Base-by-base conservation (phyloP, 2,797 vertebrate genomes). In the Cuniculus paca region DNA sequence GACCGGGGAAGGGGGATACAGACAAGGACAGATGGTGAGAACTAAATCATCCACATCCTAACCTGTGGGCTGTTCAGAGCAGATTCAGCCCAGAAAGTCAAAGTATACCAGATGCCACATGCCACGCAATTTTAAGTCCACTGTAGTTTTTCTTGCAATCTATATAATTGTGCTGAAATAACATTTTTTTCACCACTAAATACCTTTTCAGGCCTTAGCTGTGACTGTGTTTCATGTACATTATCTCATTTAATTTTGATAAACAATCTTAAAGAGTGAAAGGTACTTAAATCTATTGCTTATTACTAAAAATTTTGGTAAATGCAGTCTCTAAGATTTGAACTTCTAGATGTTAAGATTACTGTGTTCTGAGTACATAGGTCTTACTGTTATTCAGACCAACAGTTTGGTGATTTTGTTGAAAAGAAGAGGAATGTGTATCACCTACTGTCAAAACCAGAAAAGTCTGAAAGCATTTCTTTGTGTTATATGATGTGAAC, bases 181-280 rank as follows among this genome's bases (percentile, higher is more conserved):
- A 42, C 12, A 93, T 50, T 26, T n/a, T 92, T 90, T 94, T 88
- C n/a, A 78, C 17, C 24, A 81, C 14, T 65, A 95, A 80, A 78
- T 77, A 80, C 72, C 10, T 88, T 45, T 83, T 70, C 39, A 70
- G 36, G 48, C 2, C 16, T 93, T 89, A 75, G 9, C 42, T 3
- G 56, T 79, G 34, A 86, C 28, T 88, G 4, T 48, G 31, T 63
- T 95, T 78, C 54, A 87, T 9, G 54, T 65, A 34, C 2, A n/a
- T 70, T 56, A 63, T 83, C 63, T 86, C 28, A 52, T 68, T 81
- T 90, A 54, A 65, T 86, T 48, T 83, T 95, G 31, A 80, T 60
- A 60, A 94, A 26, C 19, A 61, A 34, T 63, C 31, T 81, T 70
- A 82, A 85, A 78, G 39, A 31, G 0, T 58, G 28, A 39, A 14